These are phyloP conservation scores for Ernsta delagoae DNA, from an alignment of 2,888 invertebrate genomes.

Conservation along the genomic window DNA sequence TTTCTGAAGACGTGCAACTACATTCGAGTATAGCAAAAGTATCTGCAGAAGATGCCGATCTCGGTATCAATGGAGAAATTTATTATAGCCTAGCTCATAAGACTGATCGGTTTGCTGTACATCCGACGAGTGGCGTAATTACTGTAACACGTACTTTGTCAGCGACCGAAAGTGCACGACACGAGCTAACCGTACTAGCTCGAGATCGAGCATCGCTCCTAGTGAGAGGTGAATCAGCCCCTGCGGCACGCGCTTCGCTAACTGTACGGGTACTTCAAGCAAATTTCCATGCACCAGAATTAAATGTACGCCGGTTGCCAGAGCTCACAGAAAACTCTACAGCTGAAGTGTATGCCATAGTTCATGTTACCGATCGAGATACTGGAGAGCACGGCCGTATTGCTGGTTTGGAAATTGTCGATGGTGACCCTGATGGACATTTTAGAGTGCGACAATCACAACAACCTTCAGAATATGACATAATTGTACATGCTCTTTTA, in stretches of 20 bases:
- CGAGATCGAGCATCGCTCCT: slow-evolving; percentile 92
- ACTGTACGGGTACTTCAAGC: slow-evolving; percentile 91
- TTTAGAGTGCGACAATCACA: slow-evolving; percentile 89
- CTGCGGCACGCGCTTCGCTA: slow-evolving; percentile 91
- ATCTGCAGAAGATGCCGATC: slow-evolving; percentile 97
- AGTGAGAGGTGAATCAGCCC: slow-evolving; percentile 83
- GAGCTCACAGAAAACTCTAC: slow-evolving; percentile 92
- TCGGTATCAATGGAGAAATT: slow-evolving; percentile 98
- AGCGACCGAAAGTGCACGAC: slow-evolving; percentile 88
- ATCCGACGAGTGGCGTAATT: slow-evolving; percentile 96
- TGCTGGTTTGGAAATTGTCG: slow-evolving; percentile 91
- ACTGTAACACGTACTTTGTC: slow-evolving; percentile 91
- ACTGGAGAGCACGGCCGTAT: slow-evolving; percentile 94
- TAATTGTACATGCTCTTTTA: slow-evolving; percentile 90
- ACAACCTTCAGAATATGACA: slow-evolving; percentile 89
- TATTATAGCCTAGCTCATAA: slow-evolving; percentile 96
- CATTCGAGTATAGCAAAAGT: slow-evolving; percentile 92
- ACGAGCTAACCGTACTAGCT: slow-evolving; percentile 92
- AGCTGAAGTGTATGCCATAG: slow-evolving; percentile 95
- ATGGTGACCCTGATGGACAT: slow-evolving; percentile 95
- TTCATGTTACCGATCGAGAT: slow-evolving; percentile 93
- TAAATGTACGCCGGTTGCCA: slow-evolving; percentile 91
- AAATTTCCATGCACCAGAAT: slow-evolving; percentile 94
- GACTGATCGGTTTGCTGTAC: slow-evolving; percentile 95
- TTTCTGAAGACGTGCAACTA: slow-evolving; percentile 94